phyloP scores from a whole-genome alignment of 2,797 vertebrate genomes.

The Clarias pachynema region DNA sequence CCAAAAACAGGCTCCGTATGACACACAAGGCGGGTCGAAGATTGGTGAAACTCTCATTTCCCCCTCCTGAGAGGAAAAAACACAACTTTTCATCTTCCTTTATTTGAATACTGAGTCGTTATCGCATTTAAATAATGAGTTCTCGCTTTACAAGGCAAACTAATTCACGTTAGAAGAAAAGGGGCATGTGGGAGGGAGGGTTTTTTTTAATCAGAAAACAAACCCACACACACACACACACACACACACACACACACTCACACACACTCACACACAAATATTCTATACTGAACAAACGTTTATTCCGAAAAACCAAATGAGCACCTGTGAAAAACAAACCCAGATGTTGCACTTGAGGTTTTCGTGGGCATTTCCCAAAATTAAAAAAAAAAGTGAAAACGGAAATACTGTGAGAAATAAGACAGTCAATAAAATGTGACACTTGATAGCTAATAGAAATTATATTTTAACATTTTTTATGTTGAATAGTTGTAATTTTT shows the following conservation, averaged over 20 bases:
- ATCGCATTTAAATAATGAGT: constrained; percentile 49
- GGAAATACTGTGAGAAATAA: not conserved
- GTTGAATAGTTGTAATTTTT: not conserved
- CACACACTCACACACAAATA: not conserved
- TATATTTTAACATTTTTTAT: not conserved
- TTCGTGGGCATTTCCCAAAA: constrained; percentile 59
- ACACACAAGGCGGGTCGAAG: not conserved
- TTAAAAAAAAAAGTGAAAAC: not conserved
- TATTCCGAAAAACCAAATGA: constrained; percentile 75
- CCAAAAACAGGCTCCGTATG: not conserved
- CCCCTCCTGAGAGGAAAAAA: constrained; percentile 33
- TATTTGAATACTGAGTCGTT: constrained; percentile 41
- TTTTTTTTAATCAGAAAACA: constrained; percentile 53
- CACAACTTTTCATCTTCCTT: constrained; percentile 5
- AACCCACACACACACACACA: constrained; percentile 27
- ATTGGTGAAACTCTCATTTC: constrained; percentile 21
- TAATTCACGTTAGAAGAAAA: constrained; percentile 13
- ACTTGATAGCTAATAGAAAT: not conserved
- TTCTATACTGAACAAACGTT: constrained; percentile 63
- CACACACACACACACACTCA: not conserved
- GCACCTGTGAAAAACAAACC: constrained; percentile 75
- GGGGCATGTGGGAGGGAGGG: constrained; percentile 14
- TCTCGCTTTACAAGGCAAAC: constrained; percentile 44
- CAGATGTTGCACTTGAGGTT: constrained; percentile 72
- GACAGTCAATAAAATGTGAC: not conserved